Evolutionary conservation across 2,113 vertebrate species (phyloP).

Genomic region (Porphyrio hochstetteri): DNA sequence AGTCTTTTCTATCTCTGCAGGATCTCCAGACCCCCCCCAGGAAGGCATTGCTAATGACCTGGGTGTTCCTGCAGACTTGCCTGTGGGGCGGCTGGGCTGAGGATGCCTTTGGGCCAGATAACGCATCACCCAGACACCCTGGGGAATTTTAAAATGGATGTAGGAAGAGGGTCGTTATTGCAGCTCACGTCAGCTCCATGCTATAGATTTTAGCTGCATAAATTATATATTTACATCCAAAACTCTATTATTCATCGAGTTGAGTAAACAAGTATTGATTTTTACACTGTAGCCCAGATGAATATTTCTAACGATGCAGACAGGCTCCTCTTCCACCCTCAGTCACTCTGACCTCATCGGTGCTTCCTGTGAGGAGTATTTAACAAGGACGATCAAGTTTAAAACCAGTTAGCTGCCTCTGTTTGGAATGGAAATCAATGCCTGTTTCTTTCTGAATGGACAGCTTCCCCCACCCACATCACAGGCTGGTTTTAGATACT

Average conservation of each 20-base stretch:
- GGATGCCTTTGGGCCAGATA: not conserved
- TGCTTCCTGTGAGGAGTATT: slow-evolving; percentile 40
- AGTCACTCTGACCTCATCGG: slow-evolving; percentile 50
- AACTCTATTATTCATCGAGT: slow-evolving; percentile 64
- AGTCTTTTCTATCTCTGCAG: not conserved
- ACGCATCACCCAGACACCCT: not conserved
- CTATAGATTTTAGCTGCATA: slow-evolving; percentile 49
- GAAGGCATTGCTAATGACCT: not conserved
- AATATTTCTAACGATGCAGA: not conserved
- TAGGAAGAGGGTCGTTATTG: not conserved
- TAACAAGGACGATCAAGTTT: not conserved
- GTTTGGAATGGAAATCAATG: slow-evolving; percentile 39
- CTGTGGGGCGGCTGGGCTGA: not conserved
- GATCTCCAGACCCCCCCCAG: not conserved
- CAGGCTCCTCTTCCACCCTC: slow-evolving; percentile 28
- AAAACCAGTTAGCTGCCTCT: not conserved
- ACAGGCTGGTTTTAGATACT: not conserved
- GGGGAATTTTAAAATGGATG: slow-evolving; percentile 8
- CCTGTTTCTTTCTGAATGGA: not conserved
- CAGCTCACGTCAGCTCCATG: not conserved
- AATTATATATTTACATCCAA: slow-evolving; percentile 49
- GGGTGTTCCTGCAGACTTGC: not conserved
- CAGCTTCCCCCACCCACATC: not conserved
- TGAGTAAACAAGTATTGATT: slow-evolving; percentile 70
- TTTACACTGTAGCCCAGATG: slow-evolving; percentile 41